Evolutionary conservation across 2,888 invertebrate species (phyloP), one percentile per base, ranked within the genome.

Genomic region (Calliphora vomitoria): DNA sequence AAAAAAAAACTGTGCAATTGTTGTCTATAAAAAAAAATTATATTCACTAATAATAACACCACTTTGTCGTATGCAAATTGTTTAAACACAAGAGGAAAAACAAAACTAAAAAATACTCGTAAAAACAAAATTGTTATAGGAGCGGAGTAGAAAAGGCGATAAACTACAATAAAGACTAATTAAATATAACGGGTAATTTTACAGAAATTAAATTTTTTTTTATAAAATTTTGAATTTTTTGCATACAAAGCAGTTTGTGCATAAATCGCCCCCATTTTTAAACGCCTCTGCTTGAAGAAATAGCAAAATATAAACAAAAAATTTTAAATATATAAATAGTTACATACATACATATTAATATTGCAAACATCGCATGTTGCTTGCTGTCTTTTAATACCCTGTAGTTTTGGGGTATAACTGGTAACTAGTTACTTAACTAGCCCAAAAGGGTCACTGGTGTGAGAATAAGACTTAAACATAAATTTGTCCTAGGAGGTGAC

Each of bases 31-130:
- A 62, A 62, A 58, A 62, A 31, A 41, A 62, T 10, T 41, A 38
- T 72, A 78, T 83, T 64, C 35, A 78, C 71, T 50, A 20, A 60
- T 53, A 80, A 80, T 47, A 74, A 74, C 66, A 66, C 11, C 80
- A 72, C 64, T 81, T 80, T 75, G 75, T 81, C 75, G 69, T 81
- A 75, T 85, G 80, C 85, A 85, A 85, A 85, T 85, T 69, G 41
- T 80, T 69, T 62, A 71, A 81, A 75, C 53, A 62, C 68, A 79
- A 71, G 64, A 72, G 25, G 8, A 62, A 74, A 75, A 78, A 72
- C n/a, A 79, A 53, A 15, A 50, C 35, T 78, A 66, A 71, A 72
- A 60, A 75, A 35, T 31, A 72, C 10, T 60, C 10, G 31, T n/a
- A 38, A n/a, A 80, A 68, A 74, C 35, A n/a, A 85, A 69, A 69